phyloP scores from a whole-genome alignment of 2,113 vertebrate species.

The Alethe diademata region DNA sequence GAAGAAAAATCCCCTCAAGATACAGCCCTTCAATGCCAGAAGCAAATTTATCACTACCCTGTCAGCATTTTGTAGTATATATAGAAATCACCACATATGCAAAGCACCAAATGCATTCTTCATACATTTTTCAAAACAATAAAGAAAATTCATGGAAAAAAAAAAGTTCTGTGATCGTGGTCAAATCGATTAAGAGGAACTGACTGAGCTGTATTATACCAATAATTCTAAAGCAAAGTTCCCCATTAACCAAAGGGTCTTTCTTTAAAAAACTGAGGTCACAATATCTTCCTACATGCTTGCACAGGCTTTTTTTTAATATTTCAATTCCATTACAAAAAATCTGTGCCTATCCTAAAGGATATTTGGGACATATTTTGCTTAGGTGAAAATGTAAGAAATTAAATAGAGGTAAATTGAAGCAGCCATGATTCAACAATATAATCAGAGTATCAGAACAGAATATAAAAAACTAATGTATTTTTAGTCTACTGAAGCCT shows the following conservation, averaged over 20 bases:
- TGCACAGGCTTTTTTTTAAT: neutral
- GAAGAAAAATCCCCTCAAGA: slow-evolving; percentile 74
- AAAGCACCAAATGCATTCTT: slow-evolving; percentile 70
- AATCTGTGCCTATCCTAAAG: slow-evolving; percentile 33
- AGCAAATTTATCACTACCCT: slow-evolving; percentile 69
- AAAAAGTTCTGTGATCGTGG: slow-evolving; percentile 21
- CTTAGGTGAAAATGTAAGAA: slow-evolving; percentile 45
- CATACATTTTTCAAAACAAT: slow-evolving; percentile 71
- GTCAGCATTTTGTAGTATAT: slow-evolving; percentile 64
- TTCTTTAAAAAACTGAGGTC: neutral
- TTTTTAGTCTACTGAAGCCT: slow-evolving; percentile 5
- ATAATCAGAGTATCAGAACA: slow-evolving; percentile 38
- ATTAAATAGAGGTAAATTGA: slow-evolving; percentile 45
- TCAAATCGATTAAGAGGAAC: neutral
- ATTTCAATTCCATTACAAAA: neutral
- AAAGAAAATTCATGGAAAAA: slow-evolving; percentile 63
- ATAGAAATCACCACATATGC: slow-evolving; percentile 34
- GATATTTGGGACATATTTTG: slow-evolving; percentile 34
- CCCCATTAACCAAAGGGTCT: neutral
- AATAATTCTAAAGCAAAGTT: neutral
- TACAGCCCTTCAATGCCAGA: slow-evolving; percentile 66
- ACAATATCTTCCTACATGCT: neutral
- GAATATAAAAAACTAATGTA: slow-evolving; percentile 37
- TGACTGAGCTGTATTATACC: neutral
- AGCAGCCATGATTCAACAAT: slow-evolving; percentile 40